These are phyloP conservation scores for Sus scrofa DNA, from an alignment of 2,113 vertebrate genomes.

Conservation along the genomic window DNA sequence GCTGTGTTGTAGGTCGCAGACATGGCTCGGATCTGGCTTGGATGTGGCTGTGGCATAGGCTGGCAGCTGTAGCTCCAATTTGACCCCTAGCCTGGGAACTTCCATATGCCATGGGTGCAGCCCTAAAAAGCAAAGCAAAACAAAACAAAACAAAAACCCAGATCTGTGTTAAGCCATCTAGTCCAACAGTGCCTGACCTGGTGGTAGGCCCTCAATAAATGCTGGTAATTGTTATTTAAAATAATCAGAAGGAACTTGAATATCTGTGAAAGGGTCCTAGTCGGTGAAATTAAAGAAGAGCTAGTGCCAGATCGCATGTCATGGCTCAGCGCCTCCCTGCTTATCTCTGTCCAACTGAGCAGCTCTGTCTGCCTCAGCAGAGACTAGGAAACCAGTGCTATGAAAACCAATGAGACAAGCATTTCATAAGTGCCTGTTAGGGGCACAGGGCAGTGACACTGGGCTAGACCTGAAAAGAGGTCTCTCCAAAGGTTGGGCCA, in stretches of 20 bases:
- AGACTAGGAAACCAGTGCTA: neutral
- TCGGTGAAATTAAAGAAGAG: conserved; percentile 48
- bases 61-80: no score
- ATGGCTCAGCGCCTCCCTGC: conserved; percentile 60
- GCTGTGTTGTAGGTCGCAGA: no score
- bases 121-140: no score
- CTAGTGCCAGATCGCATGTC: conserved; percentile 23
- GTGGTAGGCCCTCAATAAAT: neutral
- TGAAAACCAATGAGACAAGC: conserved; percentile 58
- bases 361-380: conserved; percentile 65
- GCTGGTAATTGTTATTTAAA: conserved; percentile 45
- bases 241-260: conserved; percentile 46
- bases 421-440: neutral
- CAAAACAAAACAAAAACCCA: no score
- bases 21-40: no score
- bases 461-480: neutral
- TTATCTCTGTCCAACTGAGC: conserved; percentile 61
- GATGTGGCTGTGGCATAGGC: no score
- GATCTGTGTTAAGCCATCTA: conserved; percentile 2
- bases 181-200: conserved; percentile 22
- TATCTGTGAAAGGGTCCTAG: conserved; percentile 43
- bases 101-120: no score
- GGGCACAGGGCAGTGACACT: neutral
- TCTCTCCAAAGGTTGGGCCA: neutral
- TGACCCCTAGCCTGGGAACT: no score